phyloP scores from a whole-genome alignment of 2,797 vertebrate genomes.

The Tragelaphus eurycerus region DNA sequence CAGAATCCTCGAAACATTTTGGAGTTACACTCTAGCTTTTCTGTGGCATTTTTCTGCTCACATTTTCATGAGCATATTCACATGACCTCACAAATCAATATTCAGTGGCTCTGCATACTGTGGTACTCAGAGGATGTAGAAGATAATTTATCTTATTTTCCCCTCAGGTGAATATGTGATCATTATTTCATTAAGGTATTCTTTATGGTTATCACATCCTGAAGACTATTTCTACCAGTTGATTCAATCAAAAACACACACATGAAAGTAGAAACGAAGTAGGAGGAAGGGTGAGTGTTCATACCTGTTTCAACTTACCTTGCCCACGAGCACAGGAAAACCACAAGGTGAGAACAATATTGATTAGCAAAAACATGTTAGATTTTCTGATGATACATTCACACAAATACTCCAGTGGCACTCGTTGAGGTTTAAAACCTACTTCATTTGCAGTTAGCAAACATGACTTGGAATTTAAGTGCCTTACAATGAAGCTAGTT shows the following conservation, averaged over 20 bases:
- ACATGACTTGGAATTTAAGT: neutral
- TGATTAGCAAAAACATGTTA: neutral
- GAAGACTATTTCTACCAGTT: neutral
- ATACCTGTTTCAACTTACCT: neutral
- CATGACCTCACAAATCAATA: neutral
- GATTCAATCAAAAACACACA: neutral
- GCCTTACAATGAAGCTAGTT: neutral
- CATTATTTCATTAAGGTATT: neutral
- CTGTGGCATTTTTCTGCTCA: neutral
- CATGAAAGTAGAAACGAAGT: neutral
- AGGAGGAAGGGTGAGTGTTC: neutral
- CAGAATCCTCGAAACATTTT: neutral
- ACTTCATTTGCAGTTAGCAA: neutral
- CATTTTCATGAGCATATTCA: neutral
- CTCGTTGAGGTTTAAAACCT: neutral
- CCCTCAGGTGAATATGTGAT: neutral
- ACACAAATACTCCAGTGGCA: neutral
- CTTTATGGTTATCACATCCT: neutral
- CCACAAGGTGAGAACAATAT: neutral
- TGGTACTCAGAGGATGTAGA: neutral
- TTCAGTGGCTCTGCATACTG: neutral
- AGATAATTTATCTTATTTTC: neutral
- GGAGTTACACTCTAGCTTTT: neutral
- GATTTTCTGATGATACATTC: neutral
- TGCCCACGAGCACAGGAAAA: neutral